Evolutionary conservation across 2,888 invertebrate genomes (phyloP), one percentile per base, ranked within the genome.

Genomic region (Norana najaformis): DNA sequence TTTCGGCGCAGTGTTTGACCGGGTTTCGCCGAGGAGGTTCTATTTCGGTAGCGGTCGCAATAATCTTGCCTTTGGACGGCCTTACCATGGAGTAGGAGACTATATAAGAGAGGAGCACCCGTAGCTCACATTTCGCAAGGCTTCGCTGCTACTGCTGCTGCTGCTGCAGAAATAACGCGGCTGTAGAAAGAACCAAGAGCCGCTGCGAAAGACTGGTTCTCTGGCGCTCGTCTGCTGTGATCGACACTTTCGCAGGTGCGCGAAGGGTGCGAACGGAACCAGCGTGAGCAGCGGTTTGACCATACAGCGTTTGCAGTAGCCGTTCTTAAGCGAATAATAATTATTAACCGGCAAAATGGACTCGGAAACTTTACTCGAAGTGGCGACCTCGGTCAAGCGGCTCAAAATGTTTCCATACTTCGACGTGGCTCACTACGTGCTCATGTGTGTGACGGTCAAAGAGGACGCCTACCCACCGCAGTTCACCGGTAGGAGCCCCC

Each of bases 321-420:
- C n/a, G 69, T 69, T n/a, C 69, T 30, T 85, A 35, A 35, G 85
- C 36, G 23, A 85, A 85, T 36, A 85, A 85, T 85, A 85, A 36
- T 36, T 14, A 85, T 85, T 36, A 85, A 36, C 23, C 35, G 53
- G 30, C 18, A 89, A 69, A 37, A 90, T 90, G 90, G 90, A 90
- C 37, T 83, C 89, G 37, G 90, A 91, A 37, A 88, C 90, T 23
- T 47, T 91, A 37, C 39, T 90, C 69, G 98, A 99, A 96, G 96
- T 99, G 96, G 99, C 99, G 96, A 98, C 98, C 96, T 98, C 98
- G 96, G 98, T 99, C 96, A 98, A 98, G 93, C 98, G 99, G 95
- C 96, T 99, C 93, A 98, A 99, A 96, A 99, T 99, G 99, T 99
- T 97, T 95, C 99, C 99, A 90, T 99, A 98, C 96, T 99, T 99